Evolutionary conservation across 2,888 invertebrate species (phyloP).

Genomic region (Stegophylla sp.): DNA sequence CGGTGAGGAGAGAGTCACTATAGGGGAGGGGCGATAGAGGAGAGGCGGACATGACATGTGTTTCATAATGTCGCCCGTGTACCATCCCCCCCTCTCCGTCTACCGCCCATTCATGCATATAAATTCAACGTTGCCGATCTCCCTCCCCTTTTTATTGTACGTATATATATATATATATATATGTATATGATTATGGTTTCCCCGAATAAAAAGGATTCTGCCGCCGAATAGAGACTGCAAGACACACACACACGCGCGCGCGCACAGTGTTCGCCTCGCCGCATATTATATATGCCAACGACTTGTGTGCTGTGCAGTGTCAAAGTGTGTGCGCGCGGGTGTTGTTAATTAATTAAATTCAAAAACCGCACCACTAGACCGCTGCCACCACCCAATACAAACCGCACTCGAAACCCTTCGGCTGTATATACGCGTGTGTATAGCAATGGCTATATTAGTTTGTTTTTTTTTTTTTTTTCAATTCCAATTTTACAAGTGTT

Average conservation of each 20-base stretch:
- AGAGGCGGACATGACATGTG: slow-evolving; percentile 14
- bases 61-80: slow-evolving; percentile 31
- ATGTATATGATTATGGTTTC: slow-evolving; percentile 16
- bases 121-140: neutral
- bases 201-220: slow-evolving; percentile 15
- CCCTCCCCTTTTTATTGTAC: neutral
- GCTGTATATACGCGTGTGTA: too few species aligned
- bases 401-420: slow-evolving; percentile 8
- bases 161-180: too few species aligned
- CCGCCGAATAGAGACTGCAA: neutral
- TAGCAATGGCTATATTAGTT: neutral
- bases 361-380: slow-evolving; percentile 51
- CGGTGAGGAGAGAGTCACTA: neutral
- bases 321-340: neutral
- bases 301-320: neutral
- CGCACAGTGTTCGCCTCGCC: neutral
- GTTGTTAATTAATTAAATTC: slow-evolving; percentile 54
- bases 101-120: neutral
- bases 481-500: neutral
- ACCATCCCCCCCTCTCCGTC: neutral
- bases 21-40: neutral
- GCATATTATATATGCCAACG: neutral
- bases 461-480: too few species aligned
- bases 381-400: neutral
- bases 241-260: too few species aligned